Base-by-base conservation (phyloP, 2,797 vertebrate species). In the Sandelia bainsii region DNA sequence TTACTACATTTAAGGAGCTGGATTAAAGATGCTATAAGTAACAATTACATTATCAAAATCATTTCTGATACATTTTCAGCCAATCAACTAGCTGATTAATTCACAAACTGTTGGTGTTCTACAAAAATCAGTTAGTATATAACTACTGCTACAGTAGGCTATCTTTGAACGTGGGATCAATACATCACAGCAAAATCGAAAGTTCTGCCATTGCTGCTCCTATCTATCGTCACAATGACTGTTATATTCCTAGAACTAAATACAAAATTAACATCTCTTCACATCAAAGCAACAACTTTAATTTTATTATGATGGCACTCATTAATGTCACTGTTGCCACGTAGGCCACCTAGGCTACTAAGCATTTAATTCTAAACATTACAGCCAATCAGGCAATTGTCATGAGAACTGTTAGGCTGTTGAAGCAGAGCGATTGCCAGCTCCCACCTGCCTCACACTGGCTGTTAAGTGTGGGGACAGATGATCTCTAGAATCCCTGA, bases 401-500 rank as follows among this genome's bases (percentile, higher is more conserved):
- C 62, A 74, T 32, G 34, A 67, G 51, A 77, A 64, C 12, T 1
- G 65, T 11, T 59, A 73, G 67, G 67, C 57, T 67, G 81, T 49
- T 23, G 54, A 77, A 68, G 68, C 42, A 46, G 69, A 68, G 71
- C 44, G 40, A 68, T 70, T 75, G 73, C 81, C 46, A 39, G 62
- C 64, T 84, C 72, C 75, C 72, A 80, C 64, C 81, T 80, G 74
- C 74, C 64, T 76, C 29, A 16, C 10, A 48, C 72, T 48, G 80
- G 67, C 81, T 81, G 79, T 58, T 70, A 69, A 87, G 66, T 62
- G 67, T 17, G 51, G 69, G 73, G 64, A 86, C 84, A 57, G 79
- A 85, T 72, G 79, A 88, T 86, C 69, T 72, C 48, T 65, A 67
- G 32, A 77, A 79, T 88, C 84, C 86, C 85, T 71, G 51, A 77